A percentile compares a stretch with the other conserved stretches of the same genome.
Evolutionary conservation across 35 echinoderm and acorn worm species (phyloP).

Genomic region (Lytechinus pictus): DNA sequence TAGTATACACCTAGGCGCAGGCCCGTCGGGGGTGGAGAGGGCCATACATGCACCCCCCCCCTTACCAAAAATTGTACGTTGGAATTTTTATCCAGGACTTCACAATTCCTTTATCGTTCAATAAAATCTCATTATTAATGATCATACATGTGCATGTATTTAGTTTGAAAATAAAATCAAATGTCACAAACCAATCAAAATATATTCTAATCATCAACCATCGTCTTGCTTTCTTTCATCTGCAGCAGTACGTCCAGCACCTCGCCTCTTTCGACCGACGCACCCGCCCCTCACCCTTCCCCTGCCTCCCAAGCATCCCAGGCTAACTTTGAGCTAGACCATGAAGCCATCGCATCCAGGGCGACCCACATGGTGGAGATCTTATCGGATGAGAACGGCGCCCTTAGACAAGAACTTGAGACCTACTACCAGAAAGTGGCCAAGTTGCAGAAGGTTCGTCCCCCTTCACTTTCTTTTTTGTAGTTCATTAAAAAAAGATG

Average conservation of each 20-base stretch:
- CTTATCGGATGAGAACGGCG: slow-evolving; percentile 86
- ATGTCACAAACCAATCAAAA: background rate
- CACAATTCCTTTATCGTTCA: too few species aligned
- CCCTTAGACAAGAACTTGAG: slow-evolving; percentile 83
- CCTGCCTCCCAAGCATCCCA: slow-evolving; percentile 35
- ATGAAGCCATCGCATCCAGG: slow-evolving; percentile 84
- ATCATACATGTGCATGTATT: too few species aligned
- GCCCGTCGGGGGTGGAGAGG: too few species aligned
- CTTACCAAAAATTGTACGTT: too few species aligned
- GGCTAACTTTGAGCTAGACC: slow-evolving; percentile 73
- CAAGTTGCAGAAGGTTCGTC: slow-evolving; percentile 86
- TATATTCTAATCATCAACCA: background rate
- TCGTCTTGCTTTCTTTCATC: background rate
- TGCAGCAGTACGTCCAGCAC: slow-evolving; percentile 46
- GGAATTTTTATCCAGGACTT: too few species aligned
- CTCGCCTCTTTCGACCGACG: slow-evolving; percentile 31
- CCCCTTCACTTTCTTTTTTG: background rate
- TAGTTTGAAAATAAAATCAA: background rate
- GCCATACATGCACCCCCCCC: too few species aligned
- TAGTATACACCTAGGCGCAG: too few species aligned
- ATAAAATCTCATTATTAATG: too few species aligned
- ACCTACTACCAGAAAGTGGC: slow-evolving; percentile 84
- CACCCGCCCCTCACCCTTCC: slow-evolving; percentile 42
- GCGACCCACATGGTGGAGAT: slow-evolving; percentile 96
- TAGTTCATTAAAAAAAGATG: too few species aligned